Evolutionary conservation across 35 echinoderm and acorn worm species (phyloP).

Genomic region (Apostichopus japonicus): DNA sequence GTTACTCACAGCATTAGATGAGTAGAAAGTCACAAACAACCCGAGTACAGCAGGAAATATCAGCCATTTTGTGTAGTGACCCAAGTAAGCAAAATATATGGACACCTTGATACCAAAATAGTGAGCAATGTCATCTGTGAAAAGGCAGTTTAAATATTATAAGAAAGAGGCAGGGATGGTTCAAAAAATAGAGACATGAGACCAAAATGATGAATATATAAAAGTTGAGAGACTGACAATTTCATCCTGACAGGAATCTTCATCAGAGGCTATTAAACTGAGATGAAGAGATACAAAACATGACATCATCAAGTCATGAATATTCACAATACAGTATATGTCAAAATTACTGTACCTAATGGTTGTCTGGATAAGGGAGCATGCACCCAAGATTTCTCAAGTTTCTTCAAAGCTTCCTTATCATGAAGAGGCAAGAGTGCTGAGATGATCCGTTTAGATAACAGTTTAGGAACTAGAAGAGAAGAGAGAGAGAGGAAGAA

Average conservation of each 20-base stretch:
- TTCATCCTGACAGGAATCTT: no score
- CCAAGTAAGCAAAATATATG: conserved; percentile 98
- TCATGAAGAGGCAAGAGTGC: conserved; percentile 89
- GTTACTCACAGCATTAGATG: conserved; percentile 34
- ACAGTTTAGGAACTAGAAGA: conserved; percentile 74
- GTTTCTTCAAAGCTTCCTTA: conserved; percentile 71
- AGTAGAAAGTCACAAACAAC: conserved; percentile 75
- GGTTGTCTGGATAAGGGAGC: conserved; percentile 84
- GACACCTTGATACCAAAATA: conserved; percentile 99
- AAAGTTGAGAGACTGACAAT: no score
- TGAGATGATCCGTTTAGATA: conserved; percentile 71
- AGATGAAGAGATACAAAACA: no score
- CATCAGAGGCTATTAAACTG: no score
- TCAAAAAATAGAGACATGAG: no score
- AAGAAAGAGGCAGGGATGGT: no score
- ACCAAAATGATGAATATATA: no score
- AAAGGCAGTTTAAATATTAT: not conserved
- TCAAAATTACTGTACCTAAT: conserved; percentile 56
- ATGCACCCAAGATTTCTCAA: conserved; percentile 88
- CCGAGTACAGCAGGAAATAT: conserved; percentile 86
- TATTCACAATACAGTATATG: not conserved
- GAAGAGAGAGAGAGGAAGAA: not conserved
- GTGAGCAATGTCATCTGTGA: conserved; percentile 89
- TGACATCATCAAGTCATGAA: no score
- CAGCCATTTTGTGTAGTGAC: conserved; percentile 86